Percentiles rank a stretch among this genome's conserved stretches.
phyloP scores from a whole-genome alignment of 2,888 invertebrate species.

The Aproaerema taeniolella region DNA sequence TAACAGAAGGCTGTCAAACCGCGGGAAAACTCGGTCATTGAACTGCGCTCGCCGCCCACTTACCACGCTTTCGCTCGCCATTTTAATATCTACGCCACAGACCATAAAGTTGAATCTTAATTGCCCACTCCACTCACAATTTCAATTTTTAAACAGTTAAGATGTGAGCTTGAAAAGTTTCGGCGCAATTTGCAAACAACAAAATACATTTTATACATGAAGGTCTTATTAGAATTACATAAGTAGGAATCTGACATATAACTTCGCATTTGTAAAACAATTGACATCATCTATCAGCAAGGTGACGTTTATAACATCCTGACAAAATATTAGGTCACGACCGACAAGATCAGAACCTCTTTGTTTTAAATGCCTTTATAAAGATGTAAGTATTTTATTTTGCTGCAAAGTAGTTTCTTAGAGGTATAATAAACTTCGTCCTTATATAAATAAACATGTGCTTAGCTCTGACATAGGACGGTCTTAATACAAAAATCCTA shows the following conservation, averaged over 20 bases:
- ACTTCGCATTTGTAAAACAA: too few relatives aligned
- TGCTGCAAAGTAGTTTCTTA: too few relatives aligned
- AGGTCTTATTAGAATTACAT: too few relatives aligned
- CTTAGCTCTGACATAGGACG: too few relatives aligned
- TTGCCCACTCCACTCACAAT: conserved; percentile 21
- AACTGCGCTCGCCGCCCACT: conserved; percentile 49
- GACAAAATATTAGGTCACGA: too few relatives aligned
- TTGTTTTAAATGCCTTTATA: too few relatives aligned
- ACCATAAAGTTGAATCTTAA: conserved; percentile 53
- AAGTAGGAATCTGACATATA: too few relatives aligned
- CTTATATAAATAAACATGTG: too few relatives aligned
- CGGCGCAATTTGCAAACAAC: conserved; percentile 37
- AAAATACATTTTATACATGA: conserved; percentile 12
- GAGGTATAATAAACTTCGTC: too few relatives aligned
- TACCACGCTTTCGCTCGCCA: conserved; percentile 61
- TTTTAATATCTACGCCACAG: conserved; percentile 50
- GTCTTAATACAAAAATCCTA: too few relatives aligned
- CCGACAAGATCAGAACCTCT: too few relatives aligned
- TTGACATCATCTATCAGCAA: conserved; percentile 12
- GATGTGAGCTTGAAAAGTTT: conserved; percentile 26
- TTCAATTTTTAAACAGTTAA: conserved; percentile 21
- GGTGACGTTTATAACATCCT: conserved; percentile 8
- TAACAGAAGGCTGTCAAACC: conserved; percentile 76
- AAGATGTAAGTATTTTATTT: too few relatives aligned
- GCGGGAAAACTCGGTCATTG: conserved; percentile 77